Base-by-base conservation (phyloP, 2,888 invertebrate genomes). In the Synergus japonicus region DNA sequence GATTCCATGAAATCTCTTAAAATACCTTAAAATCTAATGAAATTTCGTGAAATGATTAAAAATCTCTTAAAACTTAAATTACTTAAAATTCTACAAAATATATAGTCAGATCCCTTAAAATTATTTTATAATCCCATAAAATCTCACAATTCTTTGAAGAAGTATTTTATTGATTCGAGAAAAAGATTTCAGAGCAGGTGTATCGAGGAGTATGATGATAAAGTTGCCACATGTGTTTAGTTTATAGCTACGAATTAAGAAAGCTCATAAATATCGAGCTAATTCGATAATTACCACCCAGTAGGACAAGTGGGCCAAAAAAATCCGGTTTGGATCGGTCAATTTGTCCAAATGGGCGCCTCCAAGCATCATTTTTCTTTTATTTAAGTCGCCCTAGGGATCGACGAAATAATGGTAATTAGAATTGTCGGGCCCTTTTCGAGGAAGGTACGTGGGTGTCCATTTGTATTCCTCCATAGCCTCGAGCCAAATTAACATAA, bases 261-360 rank as follows among this genome's bases (percentile, higher is more conserved):
- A 44, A 58, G 0, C 58, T 69, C 78, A 46, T 78, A 78, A 78
- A 78, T 69, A 78, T 78, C 44, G 9, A 60, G 54, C 69, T 78
- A 78, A 78, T 78, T 78, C 58, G 78, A 78, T 78, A 69, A 78
- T 78, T 78, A 69, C 69, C 69, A 69, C 37, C 43, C 46, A 58
- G 58, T 69, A 29, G 69, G 43, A 78, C 78, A 78, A 69, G 60
- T 69, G 69, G 60, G 15, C 60, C 44, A 60, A 69, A 54, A 78
- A 1, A 78, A 1, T 44, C 41, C 58, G 22, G 67, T 49, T 63
- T 69, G 22, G 58, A 78, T 69, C 78, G 78, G 58, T 78, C 78
- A 69, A 78, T 78, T 78, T 78, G 73, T 73, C 73, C 73, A 54
- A 73, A 73, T 73, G 73, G 73, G 54, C 54, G 73, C 73, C 54